A percentile compares a stretch with the other conserved stretches of the same genome.
Conservation (phyloP, 2,888 invertebrate species). For the Dicyrtoma fusca region DNA sequence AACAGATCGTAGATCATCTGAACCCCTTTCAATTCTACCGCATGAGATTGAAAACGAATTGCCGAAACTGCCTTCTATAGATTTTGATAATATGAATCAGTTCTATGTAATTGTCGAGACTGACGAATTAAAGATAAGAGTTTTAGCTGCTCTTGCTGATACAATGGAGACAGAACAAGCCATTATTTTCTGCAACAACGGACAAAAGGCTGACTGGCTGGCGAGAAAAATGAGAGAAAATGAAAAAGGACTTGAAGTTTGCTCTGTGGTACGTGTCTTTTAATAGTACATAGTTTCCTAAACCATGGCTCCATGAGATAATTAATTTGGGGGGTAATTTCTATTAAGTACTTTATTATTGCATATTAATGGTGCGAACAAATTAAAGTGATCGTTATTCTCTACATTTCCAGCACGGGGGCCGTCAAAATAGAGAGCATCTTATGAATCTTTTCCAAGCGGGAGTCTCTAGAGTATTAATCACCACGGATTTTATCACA, state of each 20-base stretch:
- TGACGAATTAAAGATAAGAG: slow-evolving; percentile 40
- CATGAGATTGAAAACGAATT: slow-evolving; percentile 29
- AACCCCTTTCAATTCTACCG: neutral
- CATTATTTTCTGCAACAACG: slow-evolving; percentile 46
- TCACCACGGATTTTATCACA: slow-evolving; percentile 44
- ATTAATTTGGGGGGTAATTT: no score
- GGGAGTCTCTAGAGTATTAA: slow-evolving; percentile 37
- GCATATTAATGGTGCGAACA: no score
- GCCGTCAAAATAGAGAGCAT: slow-evolving; percentile 35
- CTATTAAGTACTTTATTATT: no score
- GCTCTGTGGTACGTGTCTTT: slow-evolving; percentile 37
- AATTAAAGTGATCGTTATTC: no score
- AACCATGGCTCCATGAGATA: no score
- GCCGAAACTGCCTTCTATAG: neutral
- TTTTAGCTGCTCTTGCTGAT: slow-evolving; percentile 36
- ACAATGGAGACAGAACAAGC: slow-evolving; percentile 43
- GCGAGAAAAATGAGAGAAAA: slow-evolving; percentile 42
- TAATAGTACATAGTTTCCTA: neutral
- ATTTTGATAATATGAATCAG: slow-evolving; percentile 35
- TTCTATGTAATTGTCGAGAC: slow-evolving; percentile 39
- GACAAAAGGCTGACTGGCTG: slow-evolving; percentile 44
- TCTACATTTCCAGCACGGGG: slow-evolving; percentile 44
- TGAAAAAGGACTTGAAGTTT: slow-evolving; percentile 43
- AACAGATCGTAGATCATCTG: neutral
- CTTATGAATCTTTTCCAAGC: slow-evolving; percentile 33